Evolutionary conservation across 1,140 invertebrate species (phyloP).

Genomic region (Musca vetustissima): DNA sequence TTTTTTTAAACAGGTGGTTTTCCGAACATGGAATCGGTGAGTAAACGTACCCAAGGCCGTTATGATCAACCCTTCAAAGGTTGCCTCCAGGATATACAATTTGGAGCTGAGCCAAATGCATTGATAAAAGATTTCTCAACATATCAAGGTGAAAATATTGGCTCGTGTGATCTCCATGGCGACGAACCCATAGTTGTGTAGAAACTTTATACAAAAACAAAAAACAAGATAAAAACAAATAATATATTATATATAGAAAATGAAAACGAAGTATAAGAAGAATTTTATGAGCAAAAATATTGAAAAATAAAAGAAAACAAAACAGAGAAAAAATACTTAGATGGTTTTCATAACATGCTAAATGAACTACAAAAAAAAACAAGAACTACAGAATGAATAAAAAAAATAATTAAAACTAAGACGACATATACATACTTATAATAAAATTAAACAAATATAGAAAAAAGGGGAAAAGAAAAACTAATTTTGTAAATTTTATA

Average conservation of each 20-base stretch:
- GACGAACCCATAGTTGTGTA: conserved; percentile 52
- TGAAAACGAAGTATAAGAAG: conserved; percentile 14
- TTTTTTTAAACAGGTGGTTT: conserved; percentile 55
- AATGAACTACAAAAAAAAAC: conserved; percentile 20
- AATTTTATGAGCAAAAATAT: neutral
- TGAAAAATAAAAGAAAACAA: conserved; percentile 27
- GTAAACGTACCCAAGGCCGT: conserved; percentile 52
- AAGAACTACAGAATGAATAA: too few species aligned
- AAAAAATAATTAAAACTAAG: too few species aligned
- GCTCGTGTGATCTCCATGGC: conserved; percentile 58
- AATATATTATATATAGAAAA: conserved; percentile 16
- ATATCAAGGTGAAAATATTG: conserved; percentile 61
- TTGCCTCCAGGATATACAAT: conserved; percentile 56
- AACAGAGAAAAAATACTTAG: conserved; percentile 21
- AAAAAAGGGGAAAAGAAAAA: too few species aligned
- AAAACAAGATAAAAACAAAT: conserved; percentile 35
- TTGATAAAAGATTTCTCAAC: conserved; percentile 58
- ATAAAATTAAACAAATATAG: too few species aligned
- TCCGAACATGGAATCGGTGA: conserved; percentile 52
- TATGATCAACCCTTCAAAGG: conserved; percentile 57
- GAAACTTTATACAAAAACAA: conserved; percentile 26
- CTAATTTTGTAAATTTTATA: too few species aligned
- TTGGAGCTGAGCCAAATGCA: conserved; percentile 46
- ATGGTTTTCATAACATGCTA: conserved; percentile 45
- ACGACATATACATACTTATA: too few species aligned